Evolutionary conservation across 2,113 vertebrate species (phyloP).

Genomic region (Coracopsis vasa): DNA sequence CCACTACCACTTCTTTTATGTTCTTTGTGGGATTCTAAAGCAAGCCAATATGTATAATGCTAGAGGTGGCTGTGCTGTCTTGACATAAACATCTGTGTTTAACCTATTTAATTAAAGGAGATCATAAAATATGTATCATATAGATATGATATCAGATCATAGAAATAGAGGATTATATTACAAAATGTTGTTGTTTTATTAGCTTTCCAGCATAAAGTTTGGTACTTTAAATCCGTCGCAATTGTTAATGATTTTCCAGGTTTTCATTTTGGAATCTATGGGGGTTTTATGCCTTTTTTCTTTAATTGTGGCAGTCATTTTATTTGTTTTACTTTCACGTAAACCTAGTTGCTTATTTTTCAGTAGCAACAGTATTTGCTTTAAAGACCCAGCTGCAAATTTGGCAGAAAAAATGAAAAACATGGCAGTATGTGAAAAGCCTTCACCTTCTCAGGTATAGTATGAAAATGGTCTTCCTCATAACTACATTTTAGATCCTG

Average conservation of each 20-base stretch:
- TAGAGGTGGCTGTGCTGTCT: neutral
- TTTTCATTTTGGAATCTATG: neutral
- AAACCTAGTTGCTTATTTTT: neutral
- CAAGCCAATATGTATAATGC: neutral
- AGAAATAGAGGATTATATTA: neutral
- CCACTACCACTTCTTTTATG: neutral
- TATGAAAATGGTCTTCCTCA: neutral
- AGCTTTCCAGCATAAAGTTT: neutral
- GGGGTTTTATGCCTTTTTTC: neutral
- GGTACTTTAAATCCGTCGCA: neutral
- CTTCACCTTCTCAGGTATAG: constrained; percentile 23
- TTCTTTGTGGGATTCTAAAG: neutral
- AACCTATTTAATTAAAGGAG: neutral
- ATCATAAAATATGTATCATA: neutral
- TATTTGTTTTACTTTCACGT: neutral
- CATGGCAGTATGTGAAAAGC: neutral
- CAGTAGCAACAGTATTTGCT: neutral
- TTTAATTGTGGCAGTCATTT: neutral
- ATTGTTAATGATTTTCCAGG: neutral
- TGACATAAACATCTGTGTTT: neutral
- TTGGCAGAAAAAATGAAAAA: neutral
- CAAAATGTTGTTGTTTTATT: neutral
- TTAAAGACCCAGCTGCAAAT: neutral
- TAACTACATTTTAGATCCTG: neutral
- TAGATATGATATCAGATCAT: neutral